Evolutionary conservation across 2,797 vertebrate species (phyloP), one percentile per base, ranked within the genome.

Genomic region (Gallirallus australis): DNA sequence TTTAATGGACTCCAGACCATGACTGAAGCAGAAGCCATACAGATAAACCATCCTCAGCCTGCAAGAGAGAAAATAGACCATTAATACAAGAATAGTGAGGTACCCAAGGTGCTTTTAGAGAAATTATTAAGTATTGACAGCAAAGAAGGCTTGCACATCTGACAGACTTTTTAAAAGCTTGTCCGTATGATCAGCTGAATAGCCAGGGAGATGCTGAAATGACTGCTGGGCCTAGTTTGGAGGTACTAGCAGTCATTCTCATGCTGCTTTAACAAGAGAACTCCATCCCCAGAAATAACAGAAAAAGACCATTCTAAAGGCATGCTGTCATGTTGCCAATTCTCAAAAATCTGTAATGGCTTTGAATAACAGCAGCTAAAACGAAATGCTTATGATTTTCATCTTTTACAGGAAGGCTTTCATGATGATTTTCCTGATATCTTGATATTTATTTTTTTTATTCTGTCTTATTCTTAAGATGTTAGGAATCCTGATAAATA

Each of bases 21-120:
- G 76, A 86, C 87, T 80, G 40, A 97, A 80, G 10, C 7, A 24
- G 42, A 96, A 98, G 42, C 73, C 84, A 54, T 92, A 97, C 7
- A 97, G 81, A 86, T 97, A 94, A 86, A 98, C 60, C 31, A 93
- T 86, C 65, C 96, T 97, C 50, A 96, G 48, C 66, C 93, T 97
- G 68, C 63, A 95, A 91, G 42, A 77, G 64, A 89, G 12, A 59
- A 82, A 89, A 87, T 1, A 73, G 16, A 52, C 27, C 40, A 70
- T 82, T 79, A 75, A 25, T 68, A 90, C 33, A 88, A 54, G 25
- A 81, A 83, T 24, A 33, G 28, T 23, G 31, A 86, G 76, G 27
- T 59, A 48, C 4, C 9, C 17, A 47, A 57, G 3, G 3, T 69
- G 8, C 20, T 61, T 71, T 84, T 75, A 12, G 45, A 61, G 30